These are phyloP conservation scores for Vannuccia rotundouncinata DNA, from an alignment of 2,888 invertebrate species.

Conservation along the genomic window DNA sequence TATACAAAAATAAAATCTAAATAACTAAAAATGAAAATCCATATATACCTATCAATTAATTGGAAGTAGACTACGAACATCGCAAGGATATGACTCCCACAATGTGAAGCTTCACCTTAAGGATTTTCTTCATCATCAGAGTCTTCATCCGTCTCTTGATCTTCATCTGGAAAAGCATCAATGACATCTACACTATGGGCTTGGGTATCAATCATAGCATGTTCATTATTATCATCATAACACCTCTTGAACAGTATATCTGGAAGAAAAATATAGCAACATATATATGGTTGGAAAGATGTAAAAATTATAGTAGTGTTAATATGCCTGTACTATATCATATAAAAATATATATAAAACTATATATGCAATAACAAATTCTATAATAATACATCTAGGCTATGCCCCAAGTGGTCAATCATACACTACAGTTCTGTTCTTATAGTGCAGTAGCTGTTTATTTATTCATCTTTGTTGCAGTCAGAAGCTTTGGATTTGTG, in stretches of 20 bases:
- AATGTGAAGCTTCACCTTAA: too few species aligned
- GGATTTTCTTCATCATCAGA: too few species aligned
- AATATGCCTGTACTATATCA: neutral
- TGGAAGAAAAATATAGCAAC: neutral
- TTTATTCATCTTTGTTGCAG: too few species aligned
- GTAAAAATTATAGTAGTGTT: neutral
- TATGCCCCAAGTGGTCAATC: too few species aligned
- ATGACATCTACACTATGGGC: neutral
- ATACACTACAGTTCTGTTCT: too few species aligned
- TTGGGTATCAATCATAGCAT: neutral
- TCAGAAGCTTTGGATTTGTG: too few species aligned
- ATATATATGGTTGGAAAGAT: neutral
- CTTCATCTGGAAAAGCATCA: neutral
- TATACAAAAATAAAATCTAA: too few species aligned
- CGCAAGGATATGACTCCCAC: neutral
- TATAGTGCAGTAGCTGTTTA: too few species aligned
- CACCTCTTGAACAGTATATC: neutral
- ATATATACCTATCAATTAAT: too few species aligned
- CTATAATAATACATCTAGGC: neutral
- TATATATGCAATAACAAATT: neutral
- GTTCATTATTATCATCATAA: neutral
- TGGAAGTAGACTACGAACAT: neutral
- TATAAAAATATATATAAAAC: neutral
- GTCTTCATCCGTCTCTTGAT: too few species aligned
- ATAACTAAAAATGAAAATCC: too few species aligned